These are phyloP conservation scores for Protaetia brevitarsis DNA, from an alignment of 1,140 invertebrate species.

Conservation along the genomic window DNA sequence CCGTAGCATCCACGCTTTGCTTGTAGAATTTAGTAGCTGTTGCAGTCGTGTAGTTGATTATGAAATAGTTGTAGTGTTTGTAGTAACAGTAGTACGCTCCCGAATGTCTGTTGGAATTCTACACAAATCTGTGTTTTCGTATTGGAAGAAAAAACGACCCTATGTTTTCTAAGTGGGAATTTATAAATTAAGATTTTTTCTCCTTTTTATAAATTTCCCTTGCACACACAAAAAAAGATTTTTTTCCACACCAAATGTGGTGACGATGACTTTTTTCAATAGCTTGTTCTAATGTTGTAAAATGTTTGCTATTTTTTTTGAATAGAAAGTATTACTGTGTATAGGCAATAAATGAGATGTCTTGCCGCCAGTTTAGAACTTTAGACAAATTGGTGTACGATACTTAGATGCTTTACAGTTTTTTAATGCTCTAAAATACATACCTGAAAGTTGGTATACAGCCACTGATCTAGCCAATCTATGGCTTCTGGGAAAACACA, in stretches of 20 bases:
- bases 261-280: not conserved
- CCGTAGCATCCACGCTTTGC: conserved; percentile 41
- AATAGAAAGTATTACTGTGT: not conserved
- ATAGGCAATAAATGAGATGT: not conserved
- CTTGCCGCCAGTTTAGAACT: too few species aligned
- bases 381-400: too few species aligned
- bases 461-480: too few species aligned
- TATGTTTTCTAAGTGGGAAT: conserved; percentile 30
- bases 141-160: conserved; percentile 41
- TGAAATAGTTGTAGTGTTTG: conserved; percentile 14
- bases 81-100: conserved; percentile 28
- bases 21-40: conserved; percentile 2
- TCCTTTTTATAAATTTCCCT: conserved; percentile 14
- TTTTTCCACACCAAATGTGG: not conserved
- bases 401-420: too few species aligned
- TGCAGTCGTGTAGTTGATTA: too few species aligned
- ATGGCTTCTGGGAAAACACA: too few species aligned
- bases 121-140: conserved; percentile 31
- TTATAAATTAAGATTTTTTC: not conserved
- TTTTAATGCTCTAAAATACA: too few species aligned
- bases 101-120: conserved; percentile 47
- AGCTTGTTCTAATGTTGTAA: not conserved
- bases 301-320: not conserved
- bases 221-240: not conserved
- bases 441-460: too few species aligned